Base-by-base conservation (phyloP, 2,113 vertebrate genomes). In the Lipophrys pholis region DNA sequence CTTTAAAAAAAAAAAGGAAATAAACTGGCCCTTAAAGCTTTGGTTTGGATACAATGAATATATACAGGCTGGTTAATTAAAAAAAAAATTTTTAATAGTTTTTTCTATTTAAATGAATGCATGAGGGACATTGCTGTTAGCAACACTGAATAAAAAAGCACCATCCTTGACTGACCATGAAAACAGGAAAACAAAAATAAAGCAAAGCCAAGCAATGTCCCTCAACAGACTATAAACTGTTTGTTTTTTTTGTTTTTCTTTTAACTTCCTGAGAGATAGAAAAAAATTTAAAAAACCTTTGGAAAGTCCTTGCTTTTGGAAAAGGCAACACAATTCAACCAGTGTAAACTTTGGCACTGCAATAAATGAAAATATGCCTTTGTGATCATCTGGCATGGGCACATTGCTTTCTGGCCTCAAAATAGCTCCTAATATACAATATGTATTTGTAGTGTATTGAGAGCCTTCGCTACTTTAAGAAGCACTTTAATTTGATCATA, bases 1-100 rank as follows among this genome's bases (percentile, higher is more conserved):
- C 81, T 75, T n/a, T 91, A 77, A 93, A 85, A 69, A 91, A 92
- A 77, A 93, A 85, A 69, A 91, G 52, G 87, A 61, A 76, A 56
- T 6, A 76, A 76, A 80, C 43, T 78, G 88, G 77, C 82, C 88
- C 82, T 88, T 65, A 85, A 89, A 92, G 84, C 83, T 87, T 92
- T 84, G 84, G 80, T 81, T 88, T 82, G 84, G 82, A 72, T 92
- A 90, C 79, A 90, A 60, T 76, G 90, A 86, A 91, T 90, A 93
- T 89, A 71, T 89, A 93, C 84, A 90, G 40, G 40, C 49, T 56
- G 66, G 2, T 72, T 74, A 66, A 60, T 77, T 83, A 83, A 43
- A 74, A 83, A 43, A 74, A 51, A 51, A 41, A 56, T 48, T 53
- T 38, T 56, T 58, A 41, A 36, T 15, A 48, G 67, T 57, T 80